Base-by-base conservation (phyloP, 2,113 vertebrate species). In the Varanus salvator region DNA sequence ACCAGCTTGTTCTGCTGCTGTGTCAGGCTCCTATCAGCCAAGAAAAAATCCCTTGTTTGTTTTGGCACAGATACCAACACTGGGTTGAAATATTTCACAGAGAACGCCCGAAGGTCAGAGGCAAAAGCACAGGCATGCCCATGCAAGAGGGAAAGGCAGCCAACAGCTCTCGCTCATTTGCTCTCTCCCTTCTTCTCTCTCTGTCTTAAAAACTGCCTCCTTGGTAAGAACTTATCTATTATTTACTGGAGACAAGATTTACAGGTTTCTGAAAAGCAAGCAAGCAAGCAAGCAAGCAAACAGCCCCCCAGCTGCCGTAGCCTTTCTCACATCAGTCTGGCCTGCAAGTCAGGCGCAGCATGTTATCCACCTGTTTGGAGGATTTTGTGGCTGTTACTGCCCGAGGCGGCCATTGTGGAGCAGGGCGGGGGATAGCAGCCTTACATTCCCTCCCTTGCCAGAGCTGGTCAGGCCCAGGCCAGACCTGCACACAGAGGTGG, bases 41-140 rank as follows among this genome's bases (percentile, higher is more conserved):
- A 31, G 76, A 21, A 0, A 75, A 76, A 64, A 88, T 2, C 23
- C 0, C 19, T 48, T 87, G 34, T 86, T 92, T 90, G 76, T 82
- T 83, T 88, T 93, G 86, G 76, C 91, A 80, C 6, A 0, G 0
- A 0, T 34, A 80, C 54, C 54, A 75, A 44, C 76, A 38, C 0
- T 0, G 0, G 0, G 31, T 14, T 0, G 0, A 87, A 64, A 92
- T 77, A 14, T 0, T 0, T 8, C 54, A 60, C 82, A 3, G 15
- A 0, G 0, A 8, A 7, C 3, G 2, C 57, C 27, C n/a, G 64
- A 85, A 85, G 88, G 74, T 54, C 48, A 1, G 8, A 19, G 38
- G 80, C 5, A n/a, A 74, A 78, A 74, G 44, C 44, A 77, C 25
- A 66, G 1, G 14, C 21, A 38, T 0, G 72, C n/a, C 5, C 34